A percentile compares a stretch with the other conserved stretches of the same genome.
These are phyloP conservation scores for Danaus melanippus DNA, from an alignment of 1,140 invertebrate species.

Conservation along the genomic window DNA sequence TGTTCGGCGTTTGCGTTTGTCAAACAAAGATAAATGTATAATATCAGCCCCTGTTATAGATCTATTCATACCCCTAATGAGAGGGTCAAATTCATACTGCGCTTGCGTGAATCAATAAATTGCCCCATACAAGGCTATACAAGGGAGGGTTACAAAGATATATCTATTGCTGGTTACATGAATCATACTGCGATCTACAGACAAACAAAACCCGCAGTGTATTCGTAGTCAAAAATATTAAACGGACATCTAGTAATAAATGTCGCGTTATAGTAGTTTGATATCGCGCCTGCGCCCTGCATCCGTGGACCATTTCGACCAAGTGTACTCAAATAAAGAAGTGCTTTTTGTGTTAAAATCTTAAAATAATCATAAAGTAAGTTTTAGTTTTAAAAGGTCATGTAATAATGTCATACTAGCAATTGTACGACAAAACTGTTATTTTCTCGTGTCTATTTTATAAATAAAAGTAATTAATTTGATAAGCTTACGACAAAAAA, in stretches of 20 bases:
- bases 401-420: too few relatives aligned
- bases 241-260: background rate
- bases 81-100: conserved; percentile 41
- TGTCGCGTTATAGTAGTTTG: conserved; percentile 18
- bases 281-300: conserved; percentile 50
- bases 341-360: conserved; percentile 43
- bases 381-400: conserved; percentile 17
- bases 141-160: too few relatives aligned
- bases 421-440: background rate
- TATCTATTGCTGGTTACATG: conserved; percentile 25
- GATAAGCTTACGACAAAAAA: too few relatives aligned
- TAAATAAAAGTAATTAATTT: background rate
- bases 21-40: conserved; percentile 22
- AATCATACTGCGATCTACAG: background rate
- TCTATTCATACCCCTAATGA: conserved; percentile 22
- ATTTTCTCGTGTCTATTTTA: background rate
- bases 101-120: conserved; percentile 64
- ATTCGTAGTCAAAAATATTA: conserved; percentile 5
- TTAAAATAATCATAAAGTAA: conserved; percentile 45
- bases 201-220: conserved; percentile 26
- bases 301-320: conserved; percentile 48
- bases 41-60: conserved; percentile 18
- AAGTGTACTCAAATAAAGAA: conserved; percentile 56
- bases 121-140: conserved; percentile 24
- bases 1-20: background rate